These are phyloP conservation scores for Enoplosus armatus DNA, from an alignment of 2,797 vertebrate genomes.

Conservation along the genomic window DNA sequence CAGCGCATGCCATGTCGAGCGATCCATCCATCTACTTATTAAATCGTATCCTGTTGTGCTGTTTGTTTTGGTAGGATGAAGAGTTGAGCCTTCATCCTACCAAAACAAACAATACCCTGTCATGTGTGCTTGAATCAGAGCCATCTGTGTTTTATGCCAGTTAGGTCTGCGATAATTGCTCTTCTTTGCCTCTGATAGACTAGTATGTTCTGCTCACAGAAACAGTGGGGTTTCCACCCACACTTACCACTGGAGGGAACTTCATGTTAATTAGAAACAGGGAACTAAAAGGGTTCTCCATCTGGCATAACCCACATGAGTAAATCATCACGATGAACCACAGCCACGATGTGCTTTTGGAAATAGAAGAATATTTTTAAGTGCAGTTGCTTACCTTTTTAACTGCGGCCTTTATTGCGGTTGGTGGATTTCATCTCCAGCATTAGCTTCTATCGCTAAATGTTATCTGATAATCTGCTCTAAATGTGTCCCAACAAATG, in stretches of 20 bases:
- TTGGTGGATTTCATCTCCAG: slow-evolving; percentile 23
- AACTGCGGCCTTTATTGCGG: background rate
- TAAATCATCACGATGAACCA: slow-evolving; percentile 31
- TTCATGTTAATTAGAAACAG: slow-evolving; percentile 45
- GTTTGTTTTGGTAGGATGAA: too few relatives aligned
- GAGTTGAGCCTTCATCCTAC: slow-evolving; percentile 39
- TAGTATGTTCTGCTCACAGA: slow-evolving; percentile 36
- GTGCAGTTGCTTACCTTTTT: slow-evolving; percentile 6
- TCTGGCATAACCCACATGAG: slow-evolving; percentile 26
- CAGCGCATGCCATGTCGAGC: slow-evolving; percentile 13
- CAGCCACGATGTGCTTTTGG: slow-evolving; percentile 9
- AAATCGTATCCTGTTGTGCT: slow-evolving; percentile 23
- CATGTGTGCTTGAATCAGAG: slow-evolving; percentile 31
- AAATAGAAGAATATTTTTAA: slow-evolving; percentile 25
- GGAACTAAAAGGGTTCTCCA: slow-evolving; percentile 48
- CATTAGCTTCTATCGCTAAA: slow-evolving; percentile 1
- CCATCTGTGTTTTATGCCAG: slow-evolving; percentile 42
- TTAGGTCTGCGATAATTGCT: slow-evolving; percentile 40
- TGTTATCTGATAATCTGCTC: slow-evolving; percentile 28
- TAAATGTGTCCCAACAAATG: background rate
- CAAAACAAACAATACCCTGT: slow-evolving; percentile 43
- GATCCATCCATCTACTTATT: slow-evolving; percentile 3
- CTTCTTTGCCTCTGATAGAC: slow-evolving; percentile 47
- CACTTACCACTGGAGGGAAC: slow-evolving; percentile 44
- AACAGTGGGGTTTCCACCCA: slow-evolving; percentile 45